These are phyloP conservation scores for Procavia capensis DNA, from an alignment of 2,113 vertebrate species.

Conservation along the genomic window DNA sequence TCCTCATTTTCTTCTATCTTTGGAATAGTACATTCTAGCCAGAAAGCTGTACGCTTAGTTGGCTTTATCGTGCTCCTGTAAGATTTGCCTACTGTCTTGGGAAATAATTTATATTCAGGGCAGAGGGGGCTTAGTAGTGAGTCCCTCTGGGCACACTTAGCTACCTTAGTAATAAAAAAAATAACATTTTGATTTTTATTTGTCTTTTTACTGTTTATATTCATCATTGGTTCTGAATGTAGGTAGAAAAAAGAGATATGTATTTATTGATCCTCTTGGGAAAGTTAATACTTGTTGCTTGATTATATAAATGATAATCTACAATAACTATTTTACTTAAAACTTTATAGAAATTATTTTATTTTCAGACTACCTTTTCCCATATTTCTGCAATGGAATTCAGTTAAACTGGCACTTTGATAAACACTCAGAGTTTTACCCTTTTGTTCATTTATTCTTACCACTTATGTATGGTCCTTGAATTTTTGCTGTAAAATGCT, in stretches of 20 bases:
- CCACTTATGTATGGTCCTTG: neutral
- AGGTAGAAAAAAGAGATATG: neutral
- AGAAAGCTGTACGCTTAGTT: neutral
- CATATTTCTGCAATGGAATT: neutral
- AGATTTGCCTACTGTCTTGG: neutral
- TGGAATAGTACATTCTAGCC: neutral
- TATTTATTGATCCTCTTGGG: neutral
- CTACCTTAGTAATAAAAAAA: neutral
- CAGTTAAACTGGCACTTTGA: neutral
- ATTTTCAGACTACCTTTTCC: neutral
- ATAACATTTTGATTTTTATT: neutral
- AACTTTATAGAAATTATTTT: neutral
- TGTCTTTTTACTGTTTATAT: neutral
- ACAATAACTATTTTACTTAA: neutral
- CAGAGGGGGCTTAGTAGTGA: neutral
- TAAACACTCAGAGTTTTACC: neutral
- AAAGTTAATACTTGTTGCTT: neutral
- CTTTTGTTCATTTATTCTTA: neutral
- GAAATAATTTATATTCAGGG: neutral
- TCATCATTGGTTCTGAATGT: neutral
- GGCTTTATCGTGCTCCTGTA: neutral
- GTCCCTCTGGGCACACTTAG: fast-evolving
- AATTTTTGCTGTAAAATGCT: neutral
- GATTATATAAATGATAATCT: neutral
- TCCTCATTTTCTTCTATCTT: neutral